These are phyloP conservation scores for Pogonus chalceus DNA, from an alignment of 1,140 invertebrate species.

Conservation along the genomic window DNA sequence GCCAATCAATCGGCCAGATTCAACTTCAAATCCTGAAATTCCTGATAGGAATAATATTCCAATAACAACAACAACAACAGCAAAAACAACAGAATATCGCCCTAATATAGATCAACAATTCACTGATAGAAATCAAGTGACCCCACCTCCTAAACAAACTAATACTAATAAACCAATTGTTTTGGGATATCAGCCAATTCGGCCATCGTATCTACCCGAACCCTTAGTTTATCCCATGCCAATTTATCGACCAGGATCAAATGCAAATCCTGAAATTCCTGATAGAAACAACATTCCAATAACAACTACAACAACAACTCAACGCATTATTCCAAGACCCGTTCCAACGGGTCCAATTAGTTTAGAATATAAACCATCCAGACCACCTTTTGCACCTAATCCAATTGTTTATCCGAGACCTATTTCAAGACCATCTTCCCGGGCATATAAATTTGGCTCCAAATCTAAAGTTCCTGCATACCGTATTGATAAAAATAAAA, in stretches of 20 bases:
- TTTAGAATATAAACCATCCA: background rate
- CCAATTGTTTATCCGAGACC: background rate
- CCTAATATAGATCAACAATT: no score
- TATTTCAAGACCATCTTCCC: background rate
- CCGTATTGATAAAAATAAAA: background rate
- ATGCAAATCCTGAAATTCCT: background rate
- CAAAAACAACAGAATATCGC: no score
- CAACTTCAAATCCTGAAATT: background rate
- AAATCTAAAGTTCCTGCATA: background rate
- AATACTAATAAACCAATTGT: background rate
- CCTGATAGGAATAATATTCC: background rate
- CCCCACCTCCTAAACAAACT: no score
- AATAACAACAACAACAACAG: background rate
- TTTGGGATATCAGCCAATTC: background rate
- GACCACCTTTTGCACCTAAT: background rate
- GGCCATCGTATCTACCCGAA: background rate
- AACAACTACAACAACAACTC: background rate
- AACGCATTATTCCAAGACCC: background rate
- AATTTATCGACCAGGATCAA: no score
- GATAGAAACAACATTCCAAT: background rate
- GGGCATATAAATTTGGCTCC: background rate
- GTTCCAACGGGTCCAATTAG: background rate
- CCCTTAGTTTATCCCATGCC: background rate
- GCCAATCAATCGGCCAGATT: background rate
- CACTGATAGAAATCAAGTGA: no score